phyloP scores from a whole-genome alignment of 2,797 vertebrate species.

The Acanthurus lineatus region DNA sequence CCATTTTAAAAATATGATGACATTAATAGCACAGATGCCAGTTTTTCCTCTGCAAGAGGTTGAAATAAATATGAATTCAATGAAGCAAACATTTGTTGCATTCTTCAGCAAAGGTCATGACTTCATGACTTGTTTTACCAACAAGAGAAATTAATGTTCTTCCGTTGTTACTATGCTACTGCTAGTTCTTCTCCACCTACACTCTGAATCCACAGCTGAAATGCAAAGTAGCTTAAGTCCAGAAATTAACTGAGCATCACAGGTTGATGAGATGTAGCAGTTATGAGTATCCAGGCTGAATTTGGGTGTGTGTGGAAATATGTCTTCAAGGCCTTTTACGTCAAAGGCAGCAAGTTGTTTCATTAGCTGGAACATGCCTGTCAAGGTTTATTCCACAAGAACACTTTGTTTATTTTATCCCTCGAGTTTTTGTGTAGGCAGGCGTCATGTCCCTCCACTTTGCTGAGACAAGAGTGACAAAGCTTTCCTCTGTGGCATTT shows the following conservation, averaged over 20 bases:
- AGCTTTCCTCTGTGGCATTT: conserved; percentile 58
- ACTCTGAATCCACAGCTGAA: conserved; percentile 1
- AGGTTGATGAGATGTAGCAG: neutral
- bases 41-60: neutral
- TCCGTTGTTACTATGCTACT: neutral
- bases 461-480: conserved; percentile 48
- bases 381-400: conserved; percentile 27
- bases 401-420: conserved; percentile 21
- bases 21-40: neutral
- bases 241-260: neutral
- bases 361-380: conserved; percentile 20
- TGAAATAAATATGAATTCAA: conserved; percentile 11
- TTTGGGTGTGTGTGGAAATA: neutral
- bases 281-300: neutral
- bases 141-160: conserved; percentile 5
- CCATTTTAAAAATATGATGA: neutral
- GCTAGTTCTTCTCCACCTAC: conserved; percentile 13
- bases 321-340: neutral
- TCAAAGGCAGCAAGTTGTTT: neutral
- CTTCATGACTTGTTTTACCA: conserved; percentile 21
- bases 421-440: conserved; percentile 20
- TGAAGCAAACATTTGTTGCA: neutral
- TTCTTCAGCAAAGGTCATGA: conserved; percentile 13
- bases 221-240: neutral
- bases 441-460: conserved; percentile 52